Conservation (phyloP, 2,113 vertebrate species). For the Coptodon rendalli region DNA sequence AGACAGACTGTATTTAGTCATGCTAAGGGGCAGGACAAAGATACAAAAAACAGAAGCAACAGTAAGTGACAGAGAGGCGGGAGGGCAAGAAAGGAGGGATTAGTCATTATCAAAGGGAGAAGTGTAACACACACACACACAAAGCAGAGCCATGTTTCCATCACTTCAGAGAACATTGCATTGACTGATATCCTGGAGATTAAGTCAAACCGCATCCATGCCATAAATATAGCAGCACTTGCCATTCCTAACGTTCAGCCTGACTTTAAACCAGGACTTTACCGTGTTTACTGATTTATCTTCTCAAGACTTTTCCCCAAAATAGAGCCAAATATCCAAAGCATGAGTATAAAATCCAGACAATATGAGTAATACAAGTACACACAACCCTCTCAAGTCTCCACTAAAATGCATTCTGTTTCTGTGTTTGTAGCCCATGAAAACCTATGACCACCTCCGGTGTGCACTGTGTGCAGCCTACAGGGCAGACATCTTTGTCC, state of each 20-base stretch:
- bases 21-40: constrained; percentile 58
- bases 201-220: background rate
- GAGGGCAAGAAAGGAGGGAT: constrained; percentile 26
- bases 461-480: constrained; percentile 3
- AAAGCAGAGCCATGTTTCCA: background rate
- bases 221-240: background rate
- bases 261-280: background rate
- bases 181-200: background rate
- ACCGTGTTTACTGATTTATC: background rate
- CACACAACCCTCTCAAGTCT: background rate
- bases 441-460: background rate
- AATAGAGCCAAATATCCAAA: background rate
- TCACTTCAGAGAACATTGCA: background rate
- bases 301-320: background rate
- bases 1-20: constrained; percentile 50
- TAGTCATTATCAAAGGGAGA: constrained; percentile 39
- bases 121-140: background rate
- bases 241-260: background rate
- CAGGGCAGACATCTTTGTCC: constrained; percentile 59
- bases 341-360: background rate
- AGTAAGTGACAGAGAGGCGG: constrained; percentile 44
- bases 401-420: background rate
- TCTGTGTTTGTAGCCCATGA: background rate
- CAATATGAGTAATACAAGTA: background rate
- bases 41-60: constrained; percentile 54